Percentiles rank a stretch among this genome's conserved stretches.
Conservation (phyloP, 2,888 invertebrate species). For the Tiliacea citrago region DNA sequence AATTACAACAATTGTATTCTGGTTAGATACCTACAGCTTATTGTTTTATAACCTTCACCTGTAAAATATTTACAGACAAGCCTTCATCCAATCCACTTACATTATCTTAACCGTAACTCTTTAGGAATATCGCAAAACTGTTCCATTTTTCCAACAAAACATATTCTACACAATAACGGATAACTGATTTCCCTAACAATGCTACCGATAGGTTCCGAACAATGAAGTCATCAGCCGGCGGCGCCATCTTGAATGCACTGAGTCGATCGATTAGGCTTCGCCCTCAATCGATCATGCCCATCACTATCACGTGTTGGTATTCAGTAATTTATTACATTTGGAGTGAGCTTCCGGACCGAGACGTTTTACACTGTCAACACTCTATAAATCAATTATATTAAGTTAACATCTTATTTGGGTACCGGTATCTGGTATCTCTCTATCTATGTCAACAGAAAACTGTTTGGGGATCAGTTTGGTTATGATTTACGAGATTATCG, state of each 20-base stretch:
- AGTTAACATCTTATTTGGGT: conserved; percentile 81
- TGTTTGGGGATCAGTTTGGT: conserved; percentile 35
- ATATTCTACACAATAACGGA: conserved; percentile 48
- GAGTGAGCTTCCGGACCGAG: conserved; percentile 83
- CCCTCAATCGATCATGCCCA: conserved; percentile 79
- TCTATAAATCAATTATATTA: conserved; percentile 88
- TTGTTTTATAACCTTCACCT: not conserved
- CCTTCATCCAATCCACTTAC: not conserved
- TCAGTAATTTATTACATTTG: conserved; percentile 87
- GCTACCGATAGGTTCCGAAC: conserved; percentile 67
- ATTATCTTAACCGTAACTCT: not conserved
- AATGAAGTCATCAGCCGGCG: conserved; percentile 76
- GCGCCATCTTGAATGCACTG: conserved; percentile 79
- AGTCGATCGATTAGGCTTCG: conserved; percentile 76
- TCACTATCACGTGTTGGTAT: conserved; percentile 78
- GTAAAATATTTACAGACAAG: not conserved
- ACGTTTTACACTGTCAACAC: conserved; percentile 83
- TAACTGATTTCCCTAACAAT: conserved; percentile 65
- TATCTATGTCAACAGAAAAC: conserved; percentile 49
- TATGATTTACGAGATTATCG: conserved; percentile 29
- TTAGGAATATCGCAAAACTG: not conserved
- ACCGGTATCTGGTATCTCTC: conserved; percentile 56
- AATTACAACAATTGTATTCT: not conserved
- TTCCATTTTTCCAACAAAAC: not conserved
- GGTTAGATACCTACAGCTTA: not conserved